Conservation (phyloP, 2,888 invertebrate species). For the Halictus ligatus region DNA sequence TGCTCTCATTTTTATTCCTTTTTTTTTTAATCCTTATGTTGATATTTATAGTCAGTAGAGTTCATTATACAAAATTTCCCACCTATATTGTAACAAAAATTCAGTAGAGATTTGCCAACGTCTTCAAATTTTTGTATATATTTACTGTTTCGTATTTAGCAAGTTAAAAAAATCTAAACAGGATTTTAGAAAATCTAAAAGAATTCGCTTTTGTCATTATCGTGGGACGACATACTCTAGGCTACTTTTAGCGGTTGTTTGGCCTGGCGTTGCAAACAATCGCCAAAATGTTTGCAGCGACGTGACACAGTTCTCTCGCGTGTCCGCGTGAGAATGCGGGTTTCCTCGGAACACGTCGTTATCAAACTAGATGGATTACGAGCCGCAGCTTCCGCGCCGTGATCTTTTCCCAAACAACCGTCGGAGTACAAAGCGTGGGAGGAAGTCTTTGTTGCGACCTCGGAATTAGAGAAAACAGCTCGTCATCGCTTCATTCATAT, state of each 20-base stretch:
- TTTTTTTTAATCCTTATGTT: too few relatives aligned
- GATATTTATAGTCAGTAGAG: too few relatives aligned
- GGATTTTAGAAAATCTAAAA: too few relatives aligned
- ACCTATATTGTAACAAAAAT: too few relatives aligned
- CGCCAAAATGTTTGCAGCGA: background rate
- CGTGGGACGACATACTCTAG: background rate
- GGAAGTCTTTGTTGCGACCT: slow-evolving; percentile 17
- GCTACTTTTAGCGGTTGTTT: background rate
- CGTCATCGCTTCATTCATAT: slow-evolving; percentile 21
- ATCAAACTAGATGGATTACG: slow-evolving; percentile 15
- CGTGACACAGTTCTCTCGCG: background rate
- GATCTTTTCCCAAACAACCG: background rate
- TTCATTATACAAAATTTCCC: too few relatives aligned
- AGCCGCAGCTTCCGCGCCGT: slow-evolving; percentile 3
- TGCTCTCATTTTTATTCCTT: too few relatives aligned
- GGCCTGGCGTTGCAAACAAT: background rate
- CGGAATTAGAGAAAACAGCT: slow-evolving; percentile 9
- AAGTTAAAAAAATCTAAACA: too few relatives aligned
- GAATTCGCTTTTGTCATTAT: background rate
- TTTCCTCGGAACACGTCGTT: background rate
- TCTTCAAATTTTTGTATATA: too few relatives aligned
- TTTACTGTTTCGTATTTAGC: too few relatives aligned
- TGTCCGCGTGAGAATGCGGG: background rate
- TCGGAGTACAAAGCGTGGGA: background rate
- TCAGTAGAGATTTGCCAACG: too few relatives aligned